Conservation (phyloP, 2,113 vertebrate genomes). For the Percopsis transmontana region DNA sequence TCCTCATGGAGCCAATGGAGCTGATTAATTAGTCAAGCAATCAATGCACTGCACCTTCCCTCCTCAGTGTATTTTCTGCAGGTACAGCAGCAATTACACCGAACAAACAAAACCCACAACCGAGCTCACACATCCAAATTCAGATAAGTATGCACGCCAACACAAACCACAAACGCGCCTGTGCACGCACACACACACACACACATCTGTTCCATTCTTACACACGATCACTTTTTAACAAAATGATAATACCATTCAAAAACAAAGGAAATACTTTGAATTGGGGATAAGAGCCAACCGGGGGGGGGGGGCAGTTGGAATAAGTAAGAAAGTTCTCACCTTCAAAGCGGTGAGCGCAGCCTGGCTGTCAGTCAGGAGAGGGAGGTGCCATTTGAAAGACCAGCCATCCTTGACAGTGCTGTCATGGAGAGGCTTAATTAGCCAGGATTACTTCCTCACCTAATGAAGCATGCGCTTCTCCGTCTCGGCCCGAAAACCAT, state of each 20-base stretch:
- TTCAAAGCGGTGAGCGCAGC: conserved; percentile 71
- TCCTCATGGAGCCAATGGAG: conserved; percentile 70
- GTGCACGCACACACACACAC: not conserved
- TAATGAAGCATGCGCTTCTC: conserved; percentile 78
- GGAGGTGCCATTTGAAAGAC: conserved; percentile 79
- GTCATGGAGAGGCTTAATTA: conserved; percentile 83
- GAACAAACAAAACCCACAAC: conserved; percentile 11
- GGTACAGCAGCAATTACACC: conserved; percentile 64
- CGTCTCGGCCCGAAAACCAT: conserved; percentile 72
- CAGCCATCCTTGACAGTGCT: conserved; percentile 82
- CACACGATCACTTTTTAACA: conserved; percentile 41
- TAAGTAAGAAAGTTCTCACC: conserved; percentile 78
- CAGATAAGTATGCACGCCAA: not conserved
- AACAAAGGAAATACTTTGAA: conserved; percentile 69
- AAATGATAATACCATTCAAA: conserved; percentile 69
- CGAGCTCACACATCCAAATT: too few relatives aligned
- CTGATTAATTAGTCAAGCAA: conserved; percentile 79
- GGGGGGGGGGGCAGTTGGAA: conserved; percentile 59
- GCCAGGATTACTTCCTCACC: conserved; percentile 80
- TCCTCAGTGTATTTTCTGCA: conserved; percentile 60
- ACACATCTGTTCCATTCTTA: conserved; percentile 24
- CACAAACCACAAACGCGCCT: conserved; percentile 5
- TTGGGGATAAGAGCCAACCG: conserved; percentile 60
- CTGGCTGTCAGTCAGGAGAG: conserved; percentile 74
- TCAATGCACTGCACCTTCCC: conserved; percentile 69